Conservation (phyloP, 1,140 invertebrate species). For the Ceratina calcarata region DNA sequence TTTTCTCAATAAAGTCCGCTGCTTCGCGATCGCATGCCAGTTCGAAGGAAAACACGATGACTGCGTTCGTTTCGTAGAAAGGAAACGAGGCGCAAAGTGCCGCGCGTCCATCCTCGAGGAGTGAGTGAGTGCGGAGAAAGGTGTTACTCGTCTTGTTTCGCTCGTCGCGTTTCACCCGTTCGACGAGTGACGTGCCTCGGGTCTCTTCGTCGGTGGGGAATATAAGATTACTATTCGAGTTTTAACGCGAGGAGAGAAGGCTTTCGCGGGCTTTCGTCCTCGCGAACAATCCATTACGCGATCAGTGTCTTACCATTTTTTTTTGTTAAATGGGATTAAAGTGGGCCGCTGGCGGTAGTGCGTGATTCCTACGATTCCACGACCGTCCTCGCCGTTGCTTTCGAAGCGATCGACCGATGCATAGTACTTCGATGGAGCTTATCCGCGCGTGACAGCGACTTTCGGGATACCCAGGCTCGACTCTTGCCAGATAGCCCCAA, state of each 20-base stretch:
- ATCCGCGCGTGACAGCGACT: constrained; percentile 56
- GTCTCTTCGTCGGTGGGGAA: constrained; percentile 48
- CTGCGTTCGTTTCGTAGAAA: constrained; percentile 32
- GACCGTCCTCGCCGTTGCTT: constrained; percentile 19
- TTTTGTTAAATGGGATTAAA: constrained; percentile 38
- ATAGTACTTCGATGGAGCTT: constrained; percentile 56
- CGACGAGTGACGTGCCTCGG: constrained; percentile 51
- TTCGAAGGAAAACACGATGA: constrained; percentile 47
- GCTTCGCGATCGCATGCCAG: constrained; percentile 36
- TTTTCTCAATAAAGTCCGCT: constrained; percentile 58
- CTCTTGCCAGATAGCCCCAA: constrained; percentile 51
- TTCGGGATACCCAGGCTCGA: constrained; percentile 48
- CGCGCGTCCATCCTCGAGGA: constrained; percentile 17
- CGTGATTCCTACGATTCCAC: constrained; percentile 30
- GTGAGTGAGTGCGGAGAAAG: constrained; percentile 40
- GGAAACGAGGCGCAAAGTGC: constrained; percentile 26
- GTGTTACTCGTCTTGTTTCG: constrained; percentile 35
- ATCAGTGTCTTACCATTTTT: constrained; percentile 33
- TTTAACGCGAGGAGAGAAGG: constrained; percentile 27
- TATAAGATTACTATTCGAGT: constrained; percentile 28
- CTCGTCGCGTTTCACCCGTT: constrained; percentile 42
- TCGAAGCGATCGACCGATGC: constrained; percentile 28
- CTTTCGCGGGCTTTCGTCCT: constrained; percentile 29
- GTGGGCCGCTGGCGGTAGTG: constrained; percentile 34
- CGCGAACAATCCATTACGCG: constrained; percentile 6